Percentiles rank a stretch among this genome's conserved stretches.
phyloP scores from a whole-genome alignment of 92 coral and sea anemone species.

The Siderastrea siderea region DNA sequence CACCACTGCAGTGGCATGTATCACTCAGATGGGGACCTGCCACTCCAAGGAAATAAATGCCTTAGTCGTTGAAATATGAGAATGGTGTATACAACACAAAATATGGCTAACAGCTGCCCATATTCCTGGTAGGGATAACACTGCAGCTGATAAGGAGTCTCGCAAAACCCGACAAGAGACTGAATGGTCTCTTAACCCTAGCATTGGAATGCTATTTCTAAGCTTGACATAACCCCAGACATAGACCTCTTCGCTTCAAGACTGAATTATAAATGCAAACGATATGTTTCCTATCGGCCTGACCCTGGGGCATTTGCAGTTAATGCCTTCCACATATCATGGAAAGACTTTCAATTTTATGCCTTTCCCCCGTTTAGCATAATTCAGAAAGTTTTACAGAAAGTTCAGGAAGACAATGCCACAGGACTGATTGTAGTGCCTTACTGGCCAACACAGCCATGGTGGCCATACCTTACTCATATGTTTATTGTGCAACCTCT shows the following conservation, averaged over 20 bases:
- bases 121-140: constrained; percentile 41
- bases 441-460: constrained; percentile 36
- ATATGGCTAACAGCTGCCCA: constrained; percentile 61
- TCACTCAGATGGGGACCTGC: constrained; percentile 66
- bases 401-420: constrained; percentile 26
- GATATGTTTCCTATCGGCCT: constrained; percentile 40
- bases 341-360: constrained; percentile 51
- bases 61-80: constrained; percentile 45
- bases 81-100: constrained; percentile 50
- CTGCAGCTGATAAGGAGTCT: constrained; percentile 35
- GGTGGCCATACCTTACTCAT: constrained; percentile 2
- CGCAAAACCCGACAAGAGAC: constrained; percentile 17
- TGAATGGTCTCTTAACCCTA: constrained; percentile 11
- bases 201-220: constrained; percentile 10
- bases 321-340: constrained; percentile 58
- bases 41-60: constrained; percentile 38
- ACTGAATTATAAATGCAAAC: constrained; percentile 7
- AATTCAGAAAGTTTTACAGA: constrained; percentile 38
- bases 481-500: constrained; percentile 31
- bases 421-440: constrained; percentile 51
- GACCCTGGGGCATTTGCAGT: constrained; percentile 65
- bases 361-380: constrained; percentile 59
- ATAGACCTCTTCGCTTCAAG: constrained; percentile 37
- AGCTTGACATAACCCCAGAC: constrained; percentile 5
- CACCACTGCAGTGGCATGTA: constrained; percentile 50